Evolutionary conservation across 2,797 vertebrate genomes (phyloP).

Genomic region (Poeciliopsis turneri): DNA sequence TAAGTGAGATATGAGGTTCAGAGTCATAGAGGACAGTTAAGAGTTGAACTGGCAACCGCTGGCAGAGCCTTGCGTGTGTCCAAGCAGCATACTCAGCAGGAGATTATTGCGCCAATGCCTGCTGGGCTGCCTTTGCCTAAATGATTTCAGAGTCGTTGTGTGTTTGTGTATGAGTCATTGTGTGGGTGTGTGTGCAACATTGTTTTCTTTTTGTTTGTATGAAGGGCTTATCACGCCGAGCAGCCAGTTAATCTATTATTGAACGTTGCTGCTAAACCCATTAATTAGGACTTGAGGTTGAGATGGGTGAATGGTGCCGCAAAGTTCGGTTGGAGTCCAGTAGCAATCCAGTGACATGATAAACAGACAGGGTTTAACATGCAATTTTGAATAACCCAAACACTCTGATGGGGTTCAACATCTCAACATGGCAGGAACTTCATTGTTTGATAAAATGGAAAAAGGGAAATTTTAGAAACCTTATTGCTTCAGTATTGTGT

Average conservation of each 20-base stretch:
- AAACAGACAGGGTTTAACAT: not conserved
- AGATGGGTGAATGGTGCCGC: not conserved
- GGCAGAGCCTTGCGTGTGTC: not conserved
- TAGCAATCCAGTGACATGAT: not conserved
- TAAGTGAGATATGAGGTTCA: slow-evolving; percentile 21
- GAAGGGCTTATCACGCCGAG: slow-evolving; percentile 19
- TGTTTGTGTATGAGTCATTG: slow-evolving; percentile 1
- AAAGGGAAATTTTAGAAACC: not conserved
- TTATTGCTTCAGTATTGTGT: not conserved
- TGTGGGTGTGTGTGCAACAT: not conserved
- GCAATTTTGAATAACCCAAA: not conserved
- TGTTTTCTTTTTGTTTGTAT: slow-evolving; percentile 13
- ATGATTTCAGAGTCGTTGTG: slow-evolving; percentile 31
- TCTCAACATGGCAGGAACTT: not conserved
- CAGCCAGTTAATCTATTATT: slow-evolving; percentile 63
- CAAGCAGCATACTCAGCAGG: slow-evolving; percentile 41
- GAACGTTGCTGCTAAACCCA: slow-evolving; percentile 51
- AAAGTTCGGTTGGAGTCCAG: not conserved
- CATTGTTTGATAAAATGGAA: not conserved
- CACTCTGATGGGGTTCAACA: not conserved
- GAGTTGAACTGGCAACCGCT: slow-evolving; percentile 25
- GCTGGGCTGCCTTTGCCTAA: slow-evolving; percentile 27
- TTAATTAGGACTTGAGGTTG: slow-evolving; percentile 49
- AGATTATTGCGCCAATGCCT: slow-evolving; percentile 54
- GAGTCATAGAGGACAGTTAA: slow-evolving; percentile 12